Evolutionary conservation across 2,113 vertebrate genomes (phyloP).

Genomic region (Chloebia gouldiae): DNA sequence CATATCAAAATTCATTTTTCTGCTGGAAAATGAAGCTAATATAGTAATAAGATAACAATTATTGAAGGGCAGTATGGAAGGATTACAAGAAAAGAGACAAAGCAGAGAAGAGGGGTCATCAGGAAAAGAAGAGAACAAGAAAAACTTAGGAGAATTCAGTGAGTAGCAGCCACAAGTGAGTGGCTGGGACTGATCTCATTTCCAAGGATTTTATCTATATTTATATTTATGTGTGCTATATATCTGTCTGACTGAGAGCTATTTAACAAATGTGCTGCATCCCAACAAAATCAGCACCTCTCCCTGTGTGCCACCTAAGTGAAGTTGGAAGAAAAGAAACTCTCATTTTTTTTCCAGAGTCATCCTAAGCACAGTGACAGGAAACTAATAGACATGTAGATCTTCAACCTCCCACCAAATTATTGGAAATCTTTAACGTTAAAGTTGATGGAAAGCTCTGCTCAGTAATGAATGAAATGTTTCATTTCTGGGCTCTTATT

Average conservation of each 20-base stretch:
- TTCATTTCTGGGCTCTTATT: constrained; percentile 37
- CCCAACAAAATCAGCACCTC: neutral
- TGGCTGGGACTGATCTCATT: neutral
- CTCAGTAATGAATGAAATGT: constrained; percentile 39
- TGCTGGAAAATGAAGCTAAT: neutral
- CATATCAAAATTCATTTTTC: neutral
- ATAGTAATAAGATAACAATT: neutral
- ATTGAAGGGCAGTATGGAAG: neutral
- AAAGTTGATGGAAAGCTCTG: constrained; percentile 56
- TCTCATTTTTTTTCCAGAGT: neutral
- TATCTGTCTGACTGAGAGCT: neutral
- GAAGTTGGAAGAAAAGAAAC: neutral
- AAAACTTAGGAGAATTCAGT: neutral
- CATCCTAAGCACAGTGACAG: neutral
- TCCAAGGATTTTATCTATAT: neutral
- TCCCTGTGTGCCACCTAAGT: neutral
- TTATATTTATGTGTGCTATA: neutral
- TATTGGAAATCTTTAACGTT: constrained; percentile 61
- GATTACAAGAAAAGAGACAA: neutral
- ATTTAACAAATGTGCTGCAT: neutral
- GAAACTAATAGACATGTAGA: constrained; percentile 42
- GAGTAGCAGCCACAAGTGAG: neutral
- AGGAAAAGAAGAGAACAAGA: neutral
- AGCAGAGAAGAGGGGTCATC: neutral
- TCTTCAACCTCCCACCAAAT: constrained; percentile 47